Conservation (phyloP, 2,888 invertebrate genomes). For the Eudemis profundana region DNA sequence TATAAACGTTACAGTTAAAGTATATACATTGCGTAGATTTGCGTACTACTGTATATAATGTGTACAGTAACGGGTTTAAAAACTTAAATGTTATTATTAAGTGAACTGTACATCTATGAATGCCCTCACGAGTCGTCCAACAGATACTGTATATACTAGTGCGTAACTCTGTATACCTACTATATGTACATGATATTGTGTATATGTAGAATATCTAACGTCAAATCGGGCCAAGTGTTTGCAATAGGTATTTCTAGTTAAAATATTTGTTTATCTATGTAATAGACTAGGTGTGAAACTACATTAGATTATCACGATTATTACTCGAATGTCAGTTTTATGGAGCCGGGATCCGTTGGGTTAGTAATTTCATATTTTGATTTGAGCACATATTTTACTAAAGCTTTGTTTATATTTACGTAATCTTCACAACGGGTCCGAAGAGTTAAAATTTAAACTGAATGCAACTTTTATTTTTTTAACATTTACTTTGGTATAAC, state of each 20-base stretch:
- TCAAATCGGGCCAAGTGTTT: not conserved
- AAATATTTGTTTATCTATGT: no score
- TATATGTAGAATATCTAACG: not conserved
- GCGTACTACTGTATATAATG: not conserved
- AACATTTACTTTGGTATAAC: no score
- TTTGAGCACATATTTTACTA: not conserved
- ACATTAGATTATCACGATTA: not conserved
- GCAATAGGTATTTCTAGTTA: not conserved
- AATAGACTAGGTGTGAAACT: no score
- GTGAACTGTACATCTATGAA: conserved; percentile 31
- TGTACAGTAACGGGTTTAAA: conserved; percentile 11
- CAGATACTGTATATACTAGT: conserved; percentile 29
- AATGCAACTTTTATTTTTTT: no score
- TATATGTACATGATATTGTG: conserved; percentile 16
- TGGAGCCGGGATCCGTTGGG: not conserved
- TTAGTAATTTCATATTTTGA: not conserved
- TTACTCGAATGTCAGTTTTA: not conserved
- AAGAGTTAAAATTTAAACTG: not conserved
- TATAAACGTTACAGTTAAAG: not conserved
- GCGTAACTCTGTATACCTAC: conserved; percentile 19
- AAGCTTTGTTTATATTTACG: not conserved
- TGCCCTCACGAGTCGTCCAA: conserved; percentile 41
- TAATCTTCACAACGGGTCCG: not conserved
- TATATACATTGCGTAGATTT: no score
- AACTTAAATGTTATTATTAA: conserved; percentile 31